phyloP scores from a whole-genome alignment of 2,797 vertebrate species.

The Gorsachius magnificus region DNA sequence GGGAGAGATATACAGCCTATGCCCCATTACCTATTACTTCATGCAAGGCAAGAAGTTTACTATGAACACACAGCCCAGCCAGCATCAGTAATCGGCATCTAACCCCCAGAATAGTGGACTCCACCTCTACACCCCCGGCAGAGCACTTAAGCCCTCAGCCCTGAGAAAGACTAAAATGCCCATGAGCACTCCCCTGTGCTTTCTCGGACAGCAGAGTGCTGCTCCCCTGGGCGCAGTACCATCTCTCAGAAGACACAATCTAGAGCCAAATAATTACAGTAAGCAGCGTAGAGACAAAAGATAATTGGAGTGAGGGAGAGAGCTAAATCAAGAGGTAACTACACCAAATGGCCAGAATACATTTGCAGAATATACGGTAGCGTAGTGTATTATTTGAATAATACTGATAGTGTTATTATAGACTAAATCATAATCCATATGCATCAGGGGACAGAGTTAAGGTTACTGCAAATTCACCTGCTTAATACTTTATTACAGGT shows the following conservation, averaged over 20 bases:
- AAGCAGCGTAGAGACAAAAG: not conserved
- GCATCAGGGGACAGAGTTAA: not conserved
- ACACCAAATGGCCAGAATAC: not conserved
- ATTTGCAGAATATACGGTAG: not conserved
- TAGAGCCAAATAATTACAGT: not conserved
- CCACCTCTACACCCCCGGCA: not conserved
- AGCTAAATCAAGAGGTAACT: not conserved
- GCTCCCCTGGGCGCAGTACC: not conserved
- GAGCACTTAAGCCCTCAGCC: not conserved
- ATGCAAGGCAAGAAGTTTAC: not conserved
- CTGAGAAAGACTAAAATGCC: not conserved
- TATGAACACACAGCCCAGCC: not conserved
- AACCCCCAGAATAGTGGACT: rapidly evolving
- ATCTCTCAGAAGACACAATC: not conserved
- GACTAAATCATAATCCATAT: not conserved
- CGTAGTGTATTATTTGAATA: not conserved
- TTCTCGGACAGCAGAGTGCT: rapidly evolving
- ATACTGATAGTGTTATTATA: not conserved
- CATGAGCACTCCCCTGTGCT: too few relatives aligned
- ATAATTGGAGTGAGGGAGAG: not conserved
- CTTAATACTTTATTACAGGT: slow-evolving; percentile 34
- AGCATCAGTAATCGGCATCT: rapidly evolving
- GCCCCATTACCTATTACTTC: not conserved
- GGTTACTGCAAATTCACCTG: slow-evolving; percentile 23
- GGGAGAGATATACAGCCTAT: rapidly evolving